Evolutionary conservation across 2,797 vertebrate species (phyloP).

Genomic region (Parauchenoglanis punctatus): DNA sequence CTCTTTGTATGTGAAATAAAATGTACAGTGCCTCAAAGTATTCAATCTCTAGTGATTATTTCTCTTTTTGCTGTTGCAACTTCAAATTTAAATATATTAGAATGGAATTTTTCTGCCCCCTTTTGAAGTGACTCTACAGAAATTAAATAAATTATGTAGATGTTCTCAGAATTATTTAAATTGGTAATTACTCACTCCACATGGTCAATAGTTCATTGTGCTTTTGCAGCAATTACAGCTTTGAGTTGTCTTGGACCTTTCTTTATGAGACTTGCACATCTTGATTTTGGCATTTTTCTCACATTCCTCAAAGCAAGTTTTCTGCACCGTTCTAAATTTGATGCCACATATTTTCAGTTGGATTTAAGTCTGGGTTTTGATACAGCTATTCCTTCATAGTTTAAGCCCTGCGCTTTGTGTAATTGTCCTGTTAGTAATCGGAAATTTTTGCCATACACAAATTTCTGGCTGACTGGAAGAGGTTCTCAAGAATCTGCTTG

Average conservation of each 20-base stretch:
- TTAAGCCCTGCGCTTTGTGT: background rate
- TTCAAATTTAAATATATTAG: background rate
- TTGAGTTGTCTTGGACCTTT: background rate
- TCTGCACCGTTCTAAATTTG: background rate
- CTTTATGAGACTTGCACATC: background rate
- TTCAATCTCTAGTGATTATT: background rate
- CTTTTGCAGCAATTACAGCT: background rate
- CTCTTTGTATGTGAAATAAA: background rate
- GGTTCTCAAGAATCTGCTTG: background rate
- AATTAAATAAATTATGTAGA: background rate
- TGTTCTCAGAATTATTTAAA: background rate
- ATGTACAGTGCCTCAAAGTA: background rate
- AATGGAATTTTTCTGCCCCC: background rate
- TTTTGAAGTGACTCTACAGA: background rate
- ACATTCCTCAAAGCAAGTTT: background rate
- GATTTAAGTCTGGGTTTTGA: background rate
- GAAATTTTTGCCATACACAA: background rate
- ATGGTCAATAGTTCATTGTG: background rate
- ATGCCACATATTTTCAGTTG: background rate
- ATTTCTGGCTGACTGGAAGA: background rate
- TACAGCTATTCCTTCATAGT: background rate
- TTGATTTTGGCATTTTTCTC: background rate
- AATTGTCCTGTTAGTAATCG: background rate
- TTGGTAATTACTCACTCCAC: background rate
- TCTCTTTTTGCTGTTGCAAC: background rate